Evolutionary conservation across 2,888 invertebrate species (phyloP), one percentile per base, ranked within the genome.

Genomic region (Tipula lateralis): DNA sequence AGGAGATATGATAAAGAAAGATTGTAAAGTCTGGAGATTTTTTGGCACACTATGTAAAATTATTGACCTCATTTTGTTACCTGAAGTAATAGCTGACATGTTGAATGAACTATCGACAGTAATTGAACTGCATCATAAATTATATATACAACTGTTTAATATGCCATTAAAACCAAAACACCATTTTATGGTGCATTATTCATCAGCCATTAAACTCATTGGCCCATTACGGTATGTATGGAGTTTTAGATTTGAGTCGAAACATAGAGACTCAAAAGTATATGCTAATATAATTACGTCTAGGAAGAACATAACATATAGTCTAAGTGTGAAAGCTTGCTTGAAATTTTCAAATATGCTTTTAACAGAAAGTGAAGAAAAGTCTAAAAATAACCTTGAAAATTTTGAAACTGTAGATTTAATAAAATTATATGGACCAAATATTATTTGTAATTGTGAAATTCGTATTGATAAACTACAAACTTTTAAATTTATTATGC

Each of bases 181-280:
- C 66, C 66, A 66, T 66, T 66, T 66, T 66, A 66, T 66, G 66
- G 66, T 66, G 13, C 66, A 66, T 16, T 66, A 66, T 66, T n/a
- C 66, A 1, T 66, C 66, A 2, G 66, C 66, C 66, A 66, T 66
- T 66, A 66, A 66, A 66, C 16, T 66, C 16, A 66, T 66, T 66
- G 66, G 66, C 4, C 66, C 66, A 66, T 66, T 66, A 66, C 66
- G 66, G 19, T 66, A 9, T 16, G 66, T 66, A 16, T 66, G 66
- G 66, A 66, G 66, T 7, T 66, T 66, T 16, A 66, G 66, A 66
- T 66, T 66, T 66, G 66, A 66, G 9, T 66, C 66, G 5, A 66
- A 66, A 16, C 66, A 66, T n/a, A 66, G 66, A 66, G 3, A 66
- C 16, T 16, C 66, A 66, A 66, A 66, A 9, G 66, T 66, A 66